Conservation (phyloP, 2,113 vertebrate species). For the Hystrix brachyura region DNA sequence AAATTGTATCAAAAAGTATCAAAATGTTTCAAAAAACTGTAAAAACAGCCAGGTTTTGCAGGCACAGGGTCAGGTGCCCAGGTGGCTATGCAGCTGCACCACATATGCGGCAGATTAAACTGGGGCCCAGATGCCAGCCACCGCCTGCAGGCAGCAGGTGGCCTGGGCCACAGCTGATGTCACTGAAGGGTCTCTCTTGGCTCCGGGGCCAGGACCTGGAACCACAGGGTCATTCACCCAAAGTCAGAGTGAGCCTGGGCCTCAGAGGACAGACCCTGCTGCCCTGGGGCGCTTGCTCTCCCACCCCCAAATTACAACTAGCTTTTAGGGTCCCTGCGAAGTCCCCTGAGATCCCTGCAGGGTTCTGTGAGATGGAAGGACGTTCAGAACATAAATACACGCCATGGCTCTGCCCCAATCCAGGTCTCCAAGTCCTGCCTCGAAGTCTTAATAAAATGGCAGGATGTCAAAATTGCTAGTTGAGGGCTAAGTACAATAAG, state of each 20-base stretch:
- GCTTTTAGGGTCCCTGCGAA: not conserved
- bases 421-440: not conserved
- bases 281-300: not conserved
- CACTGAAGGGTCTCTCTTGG: not conserved
- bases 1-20: slow-evolving; percentile 87
- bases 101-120: not conserved
- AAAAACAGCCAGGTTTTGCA: slow-evolving; percentile 73
- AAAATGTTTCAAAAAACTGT: slow-evolving; percentile 85
- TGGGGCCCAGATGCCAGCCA: not conserved
- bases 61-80: not conserved
- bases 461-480: rapidly evolving
- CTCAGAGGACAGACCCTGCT: not conserved
- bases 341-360: not conserved
- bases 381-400: not conserved
- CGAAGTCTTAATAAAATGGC: not conserved
- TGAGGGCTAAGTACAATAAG: rapidly evolving
- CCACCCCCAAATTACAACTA: not conserved
- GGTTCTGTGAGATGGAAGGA: not conserved
- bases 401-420: not conserved
- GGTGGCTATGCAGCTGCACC: not conserved
- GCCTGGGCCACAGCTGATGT: too few species aligned
- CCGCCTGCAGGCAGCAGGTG: not conserved
- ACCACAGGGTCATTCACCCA: not conserved
- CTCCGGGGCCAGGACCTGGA: not conserved
- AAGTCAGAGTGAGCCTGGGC: not conserved